These are phyloP conservation scores for Tachyglossus aculeatus DNA, from an alignment of 2,797 vertebrate species.

Conservation along the genomic window DNA sequence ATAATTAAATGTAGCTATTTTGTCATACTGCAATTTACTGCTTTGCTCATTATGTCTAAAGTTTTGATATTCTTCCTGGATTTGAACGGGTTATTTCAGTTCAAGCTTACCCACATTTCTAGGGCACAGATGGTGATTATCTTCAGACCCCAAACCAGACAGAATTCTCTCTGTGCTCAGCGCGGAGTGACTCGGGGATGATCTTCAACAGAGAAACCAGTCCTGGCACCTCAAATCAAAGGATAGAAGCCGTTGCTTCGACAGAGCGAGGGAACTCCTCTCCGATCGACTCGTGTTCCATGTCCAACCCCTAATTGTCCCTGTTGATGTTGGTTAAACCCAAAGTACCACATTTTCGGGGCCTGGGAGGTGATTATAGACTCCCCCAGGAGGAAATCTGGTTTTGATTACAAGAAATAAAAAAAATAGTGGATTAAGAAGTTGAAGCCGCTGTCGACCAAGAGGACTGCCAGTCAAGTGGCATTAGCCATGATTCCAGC, in stretches of 20 bases:
- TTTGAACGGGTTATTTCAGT: conserved; percentile 74
- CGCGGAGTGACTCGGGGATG: conserved; percentile 17
- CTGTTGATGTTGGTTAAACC: not conserved
- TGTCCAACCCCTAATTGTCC: not conserved
- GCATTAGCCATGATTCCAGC: no score
- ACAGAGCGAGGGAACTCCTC: rapidly evolving
- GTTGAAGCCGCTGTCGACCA: no score
- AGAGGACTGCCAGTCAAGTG: no score
- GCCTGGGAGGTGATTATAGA: not conserved
- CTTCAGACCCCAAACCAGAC: conserved; percentile 58
- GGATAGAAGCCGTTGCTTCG: not conserved
- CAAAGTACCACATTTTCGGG: not conserved
- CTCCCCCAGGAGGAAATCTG: conserved; percentile 2
- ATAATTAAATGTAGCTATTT: conserved; percentile 82
- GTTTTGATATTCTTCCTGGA: conserved; percentile 72
- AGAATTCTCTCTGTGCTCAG: conserved; percentile 24
- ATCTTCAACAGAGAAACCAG: conserved; percentile 10
- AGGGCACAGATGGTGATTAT: conserved; percentile 73
- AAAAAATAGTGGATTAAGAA: not conserved
- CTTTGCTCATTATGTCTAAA: conserved; percentile 73
- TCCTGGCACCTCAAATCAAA: not conserved
- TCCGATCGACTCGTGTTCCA: not conserved
- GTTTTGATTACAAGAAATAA: conserved; percentile 16
- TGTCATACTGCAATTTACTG: conserved; percentile 77
- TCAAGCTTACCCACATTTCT: conserved; percentile 73